These are phyloP conservation scores for Halictus quadricinctus DNA, from an alignment of 2,888 invertebrate genomes.

Conservation along the genomic window DNA sequence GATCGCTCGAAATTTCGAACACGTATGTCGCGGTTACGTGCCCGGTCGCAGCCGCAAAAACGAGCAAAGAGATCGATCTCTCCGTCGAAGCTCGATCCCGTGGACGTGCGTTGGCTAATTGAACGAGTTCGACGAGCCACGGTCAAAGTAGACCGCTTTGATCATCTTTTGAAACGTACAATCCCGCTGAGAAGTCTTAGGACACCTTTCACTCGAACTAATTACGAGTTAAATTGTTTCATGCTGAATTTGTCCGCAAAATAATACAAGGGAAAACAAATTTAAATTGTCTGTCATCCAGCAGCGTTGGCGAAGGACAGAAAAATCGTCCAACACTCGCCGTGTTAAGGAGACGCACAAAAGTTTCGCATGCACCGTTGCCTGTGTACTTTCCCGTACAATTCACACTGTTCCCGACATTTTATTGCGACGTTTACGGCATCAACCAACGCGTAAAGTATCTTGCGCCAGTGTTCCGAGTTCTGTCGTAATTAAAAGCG, in stretches of 20 bases:
- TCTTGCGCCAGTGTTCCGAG: not conserved
- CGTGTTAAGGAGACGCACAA: not conserved
- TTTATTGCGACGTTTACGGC: not conserved
- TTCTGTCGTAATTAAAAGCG: conserved; percentile 4
- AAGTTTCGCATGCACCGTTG: not conserved
- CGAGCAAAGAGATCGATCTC: not conserved
- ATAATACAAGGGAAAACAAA: not conserved
- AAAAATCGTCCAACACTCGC: not conserved
- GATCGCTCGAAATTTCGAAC: conserved; percentile 12
- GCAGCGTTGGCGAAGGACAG: not conserved
- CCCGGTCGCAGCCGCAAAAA: not conserved
- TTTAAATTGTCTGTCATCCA: not conserved
- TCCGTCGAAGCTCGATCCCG: not conserved
- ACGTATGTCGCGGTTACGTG: conserved; percentile 32
- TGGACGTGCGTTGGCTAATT: conserved; percentile 5
- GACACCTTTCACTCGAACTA: too few relatives aligned
- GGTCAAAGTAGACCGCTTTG: not conserved
- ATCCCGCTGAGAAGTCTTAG: too few relatives aligned
- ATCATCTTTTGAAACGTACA: not conserved
- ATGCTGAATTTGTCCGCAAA: not conserved
- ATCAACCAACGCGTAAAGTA: not conserved
- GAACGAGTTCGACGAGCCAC: not conserved
- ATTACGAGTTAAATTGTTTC: too few relatives aligned
- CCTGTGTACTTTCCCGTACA: not conserved
- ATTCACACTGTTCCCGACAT: not conserved